Evolutionary conservation across 1,140 invertebrate genomes (phyloP).

Genomic region (Drosophila navojoa): DNA sequence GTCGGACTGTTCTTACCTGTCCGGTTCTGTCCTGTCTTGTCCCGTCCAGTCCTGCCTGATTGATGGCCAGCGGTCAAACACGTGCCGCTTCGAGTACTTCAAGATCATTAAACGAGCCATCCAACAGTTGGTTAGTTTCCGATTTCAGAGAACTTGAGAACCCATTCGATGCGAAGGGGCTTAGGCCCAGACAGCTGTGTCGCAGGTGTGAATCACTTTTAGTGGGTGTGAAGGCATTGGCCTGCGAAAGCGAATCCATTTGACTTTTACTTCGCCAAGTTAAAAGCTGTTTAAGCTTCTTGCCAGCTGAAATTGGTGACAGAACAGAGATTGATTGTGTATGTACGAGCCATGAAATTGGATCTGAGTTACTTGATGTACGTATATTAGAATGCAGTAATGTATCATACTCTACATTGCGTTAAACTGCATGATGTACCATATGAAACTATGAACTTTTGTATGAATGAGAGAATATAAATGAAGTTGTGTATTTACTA

Average conservation of each 20-base stretch:
- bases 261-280: neutral
- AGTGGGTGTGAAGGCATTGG: neutral
- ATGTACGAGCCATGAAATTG: too few relatives aligned
- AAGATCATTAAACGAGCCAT: conserved; percentile 56
- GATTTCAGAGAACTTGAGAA: conserved; percentile 33
- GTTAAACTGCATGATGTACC: too few relatives aligned
- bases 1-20: neutral
- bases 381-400: too few relatives aligned
- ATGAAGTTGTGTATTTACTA: too few relatives aligned
- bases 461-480: too few relatives aligned
- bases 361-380: too few relatives aligned
- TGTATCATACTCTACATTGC: too few relatives aligned
- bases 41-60: conserved; percentile 29
- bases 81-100: conserved; percentile 40
- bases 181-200: conserved; percentile 25
- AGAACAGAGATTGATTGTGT: neutral
- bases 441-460: too few relatives aligned
- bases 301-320: neutral
- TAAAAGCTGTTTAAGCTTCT: neutral
- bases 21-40: conserved; percentile 6
- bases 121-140: conserved; percentile 50
- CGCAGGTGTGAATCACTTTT: conserved; percentile 48
- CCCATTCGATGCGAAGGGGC: conserved; percentile 7
- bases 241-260: neutral
- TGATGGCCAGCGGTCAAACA: conserved; percentile 67